Conservation (phyloP, 2,888 invertebrate species). For the Caenorhabditis virilis region DNA sequence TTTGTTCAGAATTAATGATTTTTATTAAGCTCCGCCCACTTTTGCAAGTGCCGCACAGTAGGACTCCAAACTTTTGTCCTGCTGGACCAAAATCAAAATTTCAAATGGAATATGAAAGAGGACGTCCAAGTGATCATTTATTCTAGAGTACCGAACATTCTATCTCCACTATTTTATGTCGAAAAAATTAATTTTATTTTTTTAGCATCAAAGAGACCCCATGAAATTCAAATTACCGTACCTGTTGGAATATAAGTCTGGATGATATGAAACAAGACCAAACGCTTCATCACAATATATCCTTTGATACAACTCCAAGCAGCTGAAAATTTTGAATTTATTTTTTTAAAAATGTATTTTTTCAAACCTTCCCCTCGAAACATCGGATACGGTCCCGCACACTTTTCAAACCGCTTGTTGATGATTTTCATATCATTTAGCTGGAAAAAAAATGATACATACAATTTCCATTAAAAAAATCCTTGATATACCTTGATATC, state of each 20-base stretch:
- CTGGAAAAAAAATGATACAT: conserved; percentile 1
- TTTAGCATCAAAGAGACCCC: too few relatives aligned
- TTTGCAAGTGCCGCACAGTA: too few relatives aligned
- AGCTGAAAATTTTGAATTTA: conserved; percentile 39
- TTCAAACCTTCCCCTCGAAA: conserved; percentile 62
- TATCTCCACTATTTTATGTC: too few relatives aligned
- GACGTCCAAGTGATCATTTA: too few relatives aligned
- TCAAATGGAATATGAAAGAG: too few relatives aligned
- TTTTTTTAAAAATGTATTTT: background rate
- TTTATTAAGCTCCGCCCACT: too few relatives aligned
- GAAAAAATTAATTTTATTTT: too few relatives aligned
- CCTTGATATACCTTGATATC: conserved; percentile 50
- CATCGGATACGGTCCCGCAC: conserved; percentile 66
- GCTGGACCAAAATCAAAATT: too few relatives aligned
- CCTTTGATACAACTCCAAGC: conserved; percentile 66
- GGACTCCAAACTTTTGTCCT: too few relatives aligned
- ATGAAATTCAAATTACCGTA: too few relatives aligned
- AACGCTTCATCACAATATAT: conserved; percentile 64
- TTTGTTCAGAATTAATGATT: background rate
- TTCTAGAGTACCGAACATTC: too few relatives aligned
- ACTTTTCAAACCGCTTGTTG: conserved; percentile 48
- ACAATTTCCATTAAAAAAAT: background rate
- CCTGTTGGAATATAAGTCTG: conserved; percentile 68
- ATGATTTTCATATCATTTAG: conserved; percentile 68
- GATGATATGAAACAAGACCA: conserved; percentile 66